These are phyloP conservation scores for Hydractinia symbiolongicarpus DNA, from an alignment of 30 jellyfish, hydroid and myxozoan genomes.

Conservation along the genomic window DNA sequence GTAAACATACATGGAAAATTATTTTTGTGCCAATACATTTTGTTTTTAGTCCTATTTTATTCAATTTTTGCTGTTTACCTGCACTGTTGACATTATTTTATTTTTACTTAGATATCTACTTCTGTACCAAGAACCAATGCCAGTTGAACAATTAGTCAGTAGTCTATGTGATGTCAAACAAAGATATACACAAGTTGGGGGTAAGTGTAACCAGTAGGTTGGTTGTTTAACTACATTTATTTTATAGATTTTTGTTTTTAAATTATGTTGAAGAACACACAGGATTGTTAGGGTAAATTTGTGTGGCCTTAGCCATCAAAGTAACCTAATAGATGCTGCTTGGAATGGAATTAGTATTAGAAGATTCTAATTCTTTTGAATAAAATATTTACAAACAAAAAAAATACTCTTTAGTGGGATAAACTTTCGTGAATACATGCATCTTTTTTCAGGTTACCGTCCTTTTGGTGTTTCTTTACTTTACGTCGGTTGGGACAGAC, in stretches of 20 bases:
- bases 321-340: too few relatives aligned
- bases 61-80: neutral
- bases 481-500: constrained; percentile 98
- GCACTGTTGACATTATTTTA: neutral
- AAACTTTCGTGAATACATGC: neutral
- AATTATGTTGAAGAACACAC: too few relatives aligned
- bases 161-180: constrained; percentile 93
- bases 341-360: too few relatives aligned
- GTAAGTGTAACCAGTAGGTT: constrained; percentile 4
- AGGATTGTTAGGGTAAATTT: too few relatives aligned
- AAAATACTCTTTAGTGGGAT: neutral
- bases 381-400: neutral
- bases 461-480: constrained; percentile 99
- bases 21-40: too few relatives aligned
- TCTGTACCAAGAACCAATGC: constrained; percentile 95
- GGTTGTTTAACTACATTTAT: too few relatives aligned
- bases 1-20: too few relatives aligned
- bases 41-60: neutral
- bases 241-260: too few relatives aligned
- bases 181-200: constrained; percentile 99
- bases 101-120: constrained; percentile 60
- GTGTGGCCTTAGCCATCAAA: too few relatives aligned
- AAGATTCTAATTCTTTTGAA: too few relatives aligned
- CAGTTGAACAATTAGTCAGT: constrained; percentile 96
- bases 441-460: constrained; percentile 67